phyloP scores from a whole-genome alignment of 2,888 invertebrate species.

The Rhagophthalmus giganteus region DNA sequence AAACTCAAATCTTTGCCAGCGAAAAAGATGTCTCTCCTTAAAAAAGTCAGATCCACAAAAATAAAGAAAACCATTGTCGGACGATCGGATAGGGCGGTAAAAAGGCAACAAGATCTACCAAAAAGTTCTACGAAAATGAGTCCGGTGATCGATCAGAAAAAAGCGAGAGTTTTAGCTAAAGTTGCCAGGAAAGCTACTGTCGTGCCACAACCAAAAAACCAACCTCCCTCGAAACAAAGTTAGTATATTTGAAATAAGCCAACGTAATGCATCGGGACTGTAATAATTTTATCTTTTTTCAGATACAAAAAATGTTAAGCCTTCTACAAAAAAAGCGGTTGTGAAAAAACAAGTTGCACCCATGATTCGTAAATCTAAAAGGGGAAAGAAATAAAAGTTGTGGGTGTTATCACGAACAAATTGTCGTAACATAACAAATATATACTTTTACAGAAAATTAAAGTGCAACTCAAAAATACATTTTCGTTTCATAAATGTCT shows the following conservation, averaged over 20 bases:
- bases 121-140: slow-evolving; percentile 35
- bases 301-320: slow-evolving; percentile 32
- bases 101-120: slow-evolving; percentile 32
- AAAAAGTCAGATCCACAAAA: slow-evolving; percentile 26
- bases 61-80: slow-evolving; percentile 29
- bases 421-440: no score
- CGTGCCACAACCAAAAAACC: slow-evolving; percentile 20
- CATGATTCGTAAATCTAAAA: slow-evolving; percentile 33
- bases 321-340: slow-evolving; percentile 21
- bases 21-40: slow-evolving; percentile 23
- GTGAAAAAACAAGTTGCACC: slow-evolving; percentile 12
- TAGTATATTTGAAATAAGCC: slow-evolving; percentile 6
- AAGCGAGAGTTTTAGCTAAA: slow-evolving; percentile 53
- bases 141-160: slow-evolving; percentile 53
- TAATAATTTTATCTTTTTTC: slow-evolving; percentile 10
- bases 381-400: slow-evolving; percentile 34
- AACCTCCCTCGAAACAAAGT: slow-evolving; percentile 23
- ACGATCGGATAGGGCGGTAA: slow-evolving; percentile 46
- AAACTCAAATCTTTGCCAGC: slow-evolving; percentile 26
- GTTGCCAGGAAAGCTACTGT: slow-evolving; percentile 48
- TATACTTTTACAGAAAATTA: slow-evolving; percentile 14
- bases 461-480: slow-evolving; percentile 14
- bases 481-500: no score
- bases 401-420: slow-evolving; percentile 5
- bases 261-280: no score